Percentiles rank a stretch among this genome's conserved stretches.
Evolutionary conservation across 2,888 invertebrate species (phyloP).

Genomic region (Phania funesta): DNA sequence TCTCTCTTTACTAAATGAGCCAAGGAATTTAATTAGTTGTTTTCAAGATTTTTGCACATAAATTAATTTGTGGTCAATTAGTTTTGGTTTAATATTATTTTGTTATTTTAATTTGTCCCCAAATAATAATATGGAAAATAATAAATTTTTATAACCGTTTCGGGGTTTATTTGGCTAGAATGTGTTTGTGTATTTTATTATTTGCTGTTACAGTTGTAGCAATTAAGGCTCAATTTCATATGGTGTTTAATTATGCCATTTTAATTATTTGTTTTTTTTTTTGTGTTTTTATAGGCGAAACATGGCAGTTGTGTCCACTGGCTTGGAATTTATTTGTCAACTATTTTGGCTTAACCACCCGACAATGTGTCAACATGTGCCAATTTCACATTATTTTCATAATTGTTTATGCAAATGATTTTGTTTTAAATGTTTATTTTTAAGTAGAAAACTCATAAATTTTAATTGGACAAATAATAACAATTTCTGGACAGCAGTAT

Average conservation of each 20-base stretch:
- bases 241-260: slow-evolving; percentile 48
- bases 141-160: slow-evolving; percentile 21
- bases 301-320: slow-evolving; percentile 34
- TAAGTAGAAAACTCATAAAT: neutral
- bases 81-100: slow-evolving; percentile 64
- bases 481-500: no score
- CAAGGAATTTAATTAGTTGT: slow-evolving; percentile 40
- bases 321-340: slow-evolving; percentile 34
- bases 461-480: neutral
- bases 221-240: slow-evolving; percentile 48
- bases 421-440: neutral
- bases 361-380: slow-evolving; percentile 11
- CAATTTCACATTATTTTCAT: neutral
- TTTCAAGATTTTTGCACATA: slow-evolving; percentile 39
- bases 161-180: neutral
- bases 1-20: slow-evolving; percentile 11
- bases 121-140: slow-evolving; percentile 37
- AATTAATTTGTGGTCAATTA: slow-evolving; percentile 67
- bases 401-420: slow-evolving; percentile 34
- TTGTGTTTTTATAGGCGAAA: slow-evolving; percentile 17
- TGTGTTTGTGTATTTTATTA: slow-evolving; percentile 23
- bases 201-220: slow-evolving; percentile 15
- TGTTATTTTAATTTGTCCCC: slow-evolving; percentile 64
- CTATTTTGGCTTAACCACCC: neutral
- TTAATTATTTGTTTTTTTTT: slow-evolving; percentile 52